A percentile compares a stretch with the other conserved stretches of the same genome.
These are phyloP conservation scores for Ectemnius cavifrons DNA, from an alignment of 2,888 invertebrate genomes.

Conservation along the genomic window DNA sequence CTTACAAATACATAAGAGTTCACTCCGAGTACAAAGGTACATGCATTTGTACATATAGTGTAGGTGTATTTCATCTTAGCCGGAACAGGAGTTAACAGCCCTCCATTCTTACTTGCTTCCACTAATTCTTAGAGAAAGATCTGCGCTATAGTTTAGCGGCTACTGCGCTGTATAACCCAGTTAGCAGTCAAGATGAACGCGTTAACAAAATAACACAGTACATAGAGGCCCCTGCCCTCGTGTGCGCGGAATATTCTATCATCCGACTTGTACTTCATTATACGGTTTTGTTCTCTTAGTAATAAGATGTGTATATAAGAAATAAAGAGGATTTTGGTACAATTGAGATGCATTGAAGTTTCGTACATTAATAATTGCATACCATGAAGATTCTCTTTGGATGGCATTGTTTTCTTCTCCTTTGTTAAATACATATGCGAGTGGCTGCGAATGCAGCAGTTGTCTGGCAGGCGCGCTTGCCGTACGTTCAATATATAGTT, in stretches of 20 bases:
- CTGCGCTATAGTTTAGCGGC: too few relatives aligned
- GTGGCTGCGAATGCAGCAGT: background rate
- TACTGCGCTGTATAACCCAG: too few relatives aligned
- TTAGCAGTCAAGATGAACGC: too few relatives aligned
- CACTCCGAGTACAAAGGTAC: constrained; percentile 53
- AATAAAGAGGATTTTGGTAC: background rate
- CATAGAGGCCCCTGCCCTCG: too few relatives aligned
- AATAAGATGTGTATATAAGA: background rate
- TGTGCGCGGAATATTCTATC: too few relatives aligned
- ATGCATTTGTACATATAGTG: constrained; percentile 45
- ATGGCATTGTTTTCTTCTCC: background rate
- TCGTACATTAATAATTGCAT: background rate
- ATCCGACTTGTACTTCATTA: too few relatives aligned
- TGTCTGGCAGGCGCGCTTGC: background rate
- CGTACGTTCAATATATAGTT: too few relatives aligned
- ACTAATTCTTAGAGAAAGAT: too few relatives aligned
- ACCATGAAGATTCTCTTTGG: background rate
- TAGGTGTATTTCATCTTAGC: background rate
- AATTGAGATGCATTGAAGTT: background rate
- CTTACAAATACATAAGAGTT: constrained; percentile 42
- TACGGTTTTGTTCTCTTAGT: too few relatives aligned
- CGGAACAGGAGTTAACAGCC: too few relatives aligned
- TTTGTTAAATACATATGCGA: background rate
- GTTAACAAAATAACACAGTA: too few relatives aligned
- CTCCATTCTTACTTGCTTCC: too few relatives aligned